These are phyloP conservation scores for Phylloscopus trochilus DNA, from an alignment of 2,113 vertebrate species.

Conservation along the genomic window DNA sequence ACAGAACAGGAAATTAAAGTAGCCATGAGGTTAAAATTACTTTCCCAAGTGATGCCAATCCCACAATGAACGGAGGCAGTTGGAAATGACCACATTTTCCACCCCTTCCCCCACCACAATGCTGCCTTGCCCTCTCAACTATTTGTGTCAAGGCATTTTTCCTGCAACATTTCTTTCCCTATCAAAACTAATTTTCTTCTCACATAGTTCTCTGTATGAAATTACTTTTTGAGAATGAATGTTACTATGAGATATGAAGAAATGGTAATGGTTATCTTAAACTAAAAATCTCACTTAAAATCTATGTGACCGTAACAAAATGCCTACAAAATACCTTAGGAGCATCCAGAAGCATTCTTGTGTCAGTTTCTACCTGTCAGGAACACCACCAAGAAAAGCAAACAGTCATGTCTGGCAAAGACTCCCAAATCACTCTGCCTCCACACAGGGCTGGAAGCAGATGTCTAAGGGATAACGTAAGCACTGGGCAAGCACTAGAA, in stretches of 20 bases:
- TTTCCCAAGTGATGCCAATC: constrained; percentile 17
- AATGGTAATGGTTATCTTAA: neutral
- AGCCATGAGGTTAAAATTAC: constrained; percentile 41
- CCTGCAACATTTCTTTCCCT: neutral
- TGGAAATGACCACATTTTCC: constrained; percentile 35
- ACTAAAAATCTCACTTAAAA: neutral
- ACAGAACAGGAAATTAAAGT: constrained; percentile 51
- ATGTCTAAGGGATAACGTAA: neutral
- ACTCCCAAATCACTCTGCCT: neutral
- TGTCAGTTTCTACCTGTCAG: neutral
- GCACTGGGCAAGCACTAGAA: neutral
- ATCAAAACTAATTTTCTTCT: neutral
- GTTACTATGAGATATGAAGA: neutral
- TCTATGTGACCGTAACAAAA: neutral
- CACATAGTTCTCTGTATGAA: neutral
- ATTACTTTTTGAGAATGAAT: neutral
- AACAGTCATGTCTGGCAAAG: neutral
- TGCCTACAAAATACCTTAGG: neutral
- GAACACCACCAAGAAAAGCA: neutral
- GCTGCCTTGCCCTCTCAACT: neutral
- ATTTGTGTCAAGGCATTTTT: neutral
- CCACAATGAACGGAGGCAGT: constrained; percentile 24
- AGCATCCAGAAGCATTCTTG: neutral
- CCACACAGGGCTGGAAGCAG: neutral
- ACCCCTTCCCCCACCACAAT: neutral